These are phyloP conservation scores for Pimephales promelas DNA, from an alignment of 2,113 vertebrate genomes.

Conservation along the genomic window DNA sequence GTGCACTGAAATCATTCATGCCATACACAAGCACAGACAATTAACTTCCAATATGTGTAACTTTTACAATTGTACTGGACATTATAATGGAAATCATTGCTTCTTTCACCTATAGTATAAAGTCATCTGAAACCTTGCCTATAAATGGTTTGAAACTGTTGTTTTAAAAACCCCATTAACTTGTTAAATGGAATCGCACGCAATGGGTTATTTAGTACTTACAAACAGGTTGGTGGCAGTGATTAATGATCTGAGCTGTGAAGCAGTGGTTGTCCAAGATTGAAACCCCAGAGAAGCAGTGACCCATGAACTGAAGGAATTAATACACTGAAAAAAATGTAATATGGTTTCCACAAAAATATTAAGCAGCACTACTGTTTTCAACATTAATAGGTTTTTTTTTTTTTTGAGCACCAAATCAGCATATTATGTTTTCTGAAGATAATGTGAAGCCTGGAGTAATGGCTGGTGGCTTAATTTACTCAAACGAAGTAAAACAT, in stretches of 20 bases:
- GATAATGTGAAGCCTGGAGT: neutral
- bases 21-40: neutral
- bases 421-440: neutral
- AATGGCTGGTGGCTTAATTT: neutral
- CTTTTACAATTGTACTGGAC: neutral
- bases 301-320: neutral
- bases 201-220: neutral
- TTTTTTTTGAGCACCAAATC: neutral
- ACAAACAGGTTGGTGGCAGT: slow-evolving; percentile 21
- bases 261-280: neutral
- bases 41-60: neutral
- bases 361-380: neutral
- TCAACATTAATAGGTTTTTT: neutral
- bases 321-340: no score
- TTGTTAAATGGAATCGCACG: neutral
- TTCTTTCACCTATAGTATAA: slow-evolving; percentile 1
- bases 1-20: slow-evolving; percentile 34
- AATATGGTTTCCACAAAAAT: neutral
- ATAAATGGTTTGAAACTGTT: neutral
- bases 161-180: neutral
- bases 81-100: neutral
- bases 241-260: slow-evolving; percentile 2
- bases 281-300: neutral
- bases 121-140: neutral
- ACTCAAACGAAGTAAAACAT: no score